Evolutionary conservation across 2,113 vertebrate species (phyloP), one percentile per base, ranked within the genome.

Genomic region (Piaya cayana): DNA sequence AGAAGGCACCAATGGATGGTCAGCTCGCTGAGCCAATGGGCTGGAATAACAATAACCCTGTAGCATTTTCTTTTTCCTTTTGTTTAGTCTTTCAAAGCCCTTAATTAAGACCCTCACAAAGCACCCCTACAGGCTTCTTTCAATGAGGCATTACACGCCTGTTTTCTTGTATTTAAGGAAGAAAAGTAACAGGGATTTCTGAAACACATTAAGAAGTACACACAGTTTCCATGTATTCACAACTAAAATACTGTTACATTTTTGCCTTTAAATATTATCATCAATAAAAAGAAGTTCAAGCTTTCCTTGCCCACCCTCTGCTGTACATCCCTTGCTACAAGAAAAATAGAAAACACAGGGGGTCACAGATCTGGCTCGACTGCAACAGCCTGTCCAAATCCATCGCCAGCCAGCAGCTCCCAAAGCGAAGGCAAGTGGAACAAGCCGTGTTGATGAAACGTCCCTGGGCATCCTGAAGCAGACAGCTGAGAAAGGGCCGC

Each of bases 11-110:
- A 98, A 98, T 98, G 97, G 98, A 98, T 95, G 98, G 98, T 98
- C 97, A 95, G 98, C 97, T 96, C 98, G 95, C 97, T 92, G 93
- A 98, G 98, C 98, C 98, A 98, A 98, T 97, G 97, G 98, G 98
- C 98, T 98, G 97, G 97, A 98, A 98, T 98, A 98, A 98, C 98
- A 98, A 98, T 98, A 98, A 98, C 97, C 97, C 98, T 98, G 98
- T 97, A 97, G 97, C 98, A 95, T 96, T 98, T 98, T 97, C 97
- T 97, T 98, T 98, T 96, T 81, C 96, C 97, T 96, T 98, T 98
- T 98, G 97, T 98, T 98, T 97, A 98, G 86, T 58, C 97, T 97
- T 98, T 98, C 98, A 98, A 98, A 98, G 97, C 95, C 98, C 97
- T 96, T 98, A 98, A 98, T 98, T 98, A 98, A 98, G 97, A 98